Evolutionary conservation across 2,797 vertebrate species (phyloP), one percentile per base, ranked within the genome.

Genomic region (Rhinophrynus dorsalis): DNA sequence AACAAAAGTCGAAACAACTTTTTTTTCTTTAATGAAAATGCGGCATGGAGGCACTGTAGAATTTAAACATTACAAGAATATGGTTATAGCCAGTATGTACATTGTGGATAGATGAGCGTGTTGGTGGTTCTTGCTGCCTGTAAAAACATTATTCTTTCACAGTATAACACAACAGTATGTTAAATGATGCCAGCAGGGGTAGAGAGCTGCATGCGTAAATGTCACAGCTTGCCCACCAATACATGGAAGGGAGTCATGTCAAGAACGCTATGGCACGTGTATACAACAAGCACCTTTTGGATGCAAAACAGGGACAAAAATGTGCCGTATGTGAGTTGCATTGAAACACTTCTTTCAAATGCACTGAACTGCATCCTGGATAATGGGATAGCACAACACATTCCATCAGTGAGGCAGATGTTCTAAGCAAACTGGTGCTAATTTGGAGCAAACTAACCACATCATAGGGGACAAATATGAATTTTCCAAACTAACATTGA

Each of bases 1-100:
- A n/a, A 63, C 35, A 48, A 52, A 18, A 64, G 26, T 65, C 68
- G 24, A 21, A 76, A 67, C 21, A 18, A 58, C 45, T 51, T 60
- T 37, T 37, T 44, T 44, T 44, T 3, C 15, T 18, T 35, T 30
- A 59, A 44, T 44, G 51, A 27, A 17, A 15, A 23, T 17, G 35
- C 7, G 38, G 44, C 26, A 21, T 20, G 5, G 50, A 23, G 42
- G 60, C 30, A 9, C 10, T 30, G 18, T 32, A 12, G 15, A 18
- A 18, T 18, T 8, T 58, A 26, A 7, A 30, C 18, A 44, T 9
- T 33, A 33, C 12, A 23, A 37, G 18, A 52, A 59, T 27, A 73
- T 45, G 40, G 61, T 51, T 64, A 65, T 20, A 42, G 21, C 1
- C 48, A 21, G 29, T 35, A 26, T 55, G 50, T 32, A n/a, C 38